These are phyloP conservation scores for Chorisops tibialis DNA, from an alignment of 2,888 invertebrate genomes.

Conservation along the genomic window DNA sequence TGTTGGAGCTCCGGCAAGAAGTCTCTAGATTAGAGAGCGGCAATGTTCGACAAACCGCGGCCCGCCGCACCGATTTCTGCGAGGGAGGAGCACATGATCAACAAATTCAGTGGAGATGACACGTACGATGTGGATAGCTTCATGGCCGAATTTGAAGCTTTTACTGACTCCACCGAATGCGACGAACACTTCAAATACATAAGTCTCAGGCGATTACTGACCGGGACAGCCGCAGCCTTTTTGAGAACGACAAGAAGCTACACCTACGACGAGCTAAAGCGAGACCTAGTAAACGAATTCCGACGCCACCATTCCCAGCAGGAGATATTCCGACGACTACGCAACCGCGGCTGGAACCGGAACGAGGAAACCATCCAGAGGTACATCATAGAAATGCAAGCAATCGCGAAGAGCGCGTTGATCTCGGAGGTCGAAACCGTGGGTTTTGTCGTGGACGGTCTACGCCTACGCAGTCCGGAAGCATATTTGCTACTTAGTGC, in stretches of 20 bases:
- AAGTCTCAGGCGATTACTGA: background rate
- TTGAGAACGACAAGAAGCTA: constrained; percentile 4
- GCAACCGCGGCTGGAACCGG: background rate
- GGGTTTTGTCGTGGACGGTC: constrained; percentile 21
- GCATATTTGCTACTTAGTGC: constrained; percentile 8
- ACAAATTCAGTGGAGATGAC: background rate
- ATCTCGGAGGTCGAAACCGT: constrained; percentile 26
- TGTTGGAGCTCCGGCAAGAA: no score
- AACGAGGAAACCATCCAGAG: constrained; percentile 15
- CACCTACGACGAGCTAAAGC: constrained; percentile 10
- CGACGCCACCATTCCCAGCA: background rate
- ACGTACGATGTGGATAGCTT: background rate
- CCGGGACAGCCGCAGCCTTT: constrained; percentile 12
- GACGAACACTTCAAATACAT: background rate
- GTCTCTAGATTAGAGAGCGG: no score
- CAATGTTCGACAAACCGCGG: background rate
- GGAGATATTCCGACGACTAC: constrained; percentile 22
- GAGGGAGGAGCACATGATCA: background rate
- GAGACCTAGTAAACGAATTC: constrained; percentile 16
- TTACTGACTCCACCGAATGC: background rate
- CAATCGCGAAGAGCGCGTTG: constrained; percentile 18
- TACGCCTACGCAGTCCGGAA: constrained; percentile 28
- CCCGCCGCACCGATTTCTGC: background rate
- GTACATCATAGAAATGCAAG: constrained; percentile 29
- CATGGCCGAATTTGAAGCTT: background rate